Conservation (phyloP, 1,140 invertebrate genomes). For the Bathynomus jamesi region DNA sequence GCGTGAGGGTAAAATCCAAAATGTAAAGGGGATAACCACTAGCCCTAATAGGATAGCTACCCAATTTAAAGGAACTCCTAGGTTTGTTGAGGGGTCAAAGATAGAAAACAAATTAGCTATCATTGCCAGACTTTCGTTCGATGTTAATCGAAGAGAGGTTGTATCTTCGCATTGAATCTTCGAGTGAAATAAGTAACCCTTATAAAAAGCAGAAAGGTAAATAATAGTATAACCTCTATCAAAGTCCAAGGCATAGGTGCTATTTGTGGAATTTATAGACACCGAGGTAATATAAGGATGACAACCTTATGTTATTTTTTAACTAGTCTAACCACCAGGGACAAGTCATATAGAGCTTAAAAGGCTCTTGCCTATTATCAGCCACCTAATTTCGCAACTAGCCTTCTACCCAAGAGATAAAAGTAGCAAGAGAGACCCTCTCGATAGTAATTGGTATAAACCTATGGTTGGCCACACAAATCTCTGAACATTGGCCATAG, state of each 20-base stretch:
- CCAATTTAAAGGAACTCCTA: too few species aligned
- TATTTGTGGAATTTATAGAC: too few species aligned
- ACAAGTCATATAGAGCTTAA: background rate
- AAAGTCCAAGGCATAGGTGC: too few species aligned
- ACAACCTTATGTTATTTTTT: background rate
- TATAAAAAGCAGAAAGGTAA: too few species aligned
- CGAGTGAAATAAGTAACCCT: too few species aligned
- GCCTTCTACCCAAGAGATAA: background rate
- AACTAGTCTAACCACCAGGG: background rate
- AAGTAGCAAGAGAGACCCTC: too few species aligned
- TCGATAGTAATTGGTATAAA: conserved; percentile 63
- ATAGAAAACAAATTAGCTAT: too few species aligned
- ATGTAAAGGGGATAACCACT: too few species aligned
- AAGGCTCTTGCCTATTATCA: background rate
- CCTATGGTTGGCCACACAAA: conserved; percentile 65
- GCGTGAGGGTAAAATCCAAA: background rate
- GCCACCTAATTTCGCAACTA: conserved; percentile 39
- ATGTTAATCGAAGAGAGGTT: background rate
- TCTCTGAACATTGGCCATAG: conserved; percentile 68
- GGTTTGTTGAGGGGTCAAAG: too few species aligned
- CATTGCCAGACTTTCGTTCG: background rate
- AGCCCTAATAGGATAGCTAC: too few species aligned
- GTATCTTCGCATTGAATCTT: background rate
- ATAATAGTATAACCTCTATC: too few species aligned
- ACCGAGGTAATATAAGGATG: too few species aligned